phyloP scores from a whole-genome alignment of 2,113 vertebrate genomes.

The Anoplopoma fimbria region DNA sequence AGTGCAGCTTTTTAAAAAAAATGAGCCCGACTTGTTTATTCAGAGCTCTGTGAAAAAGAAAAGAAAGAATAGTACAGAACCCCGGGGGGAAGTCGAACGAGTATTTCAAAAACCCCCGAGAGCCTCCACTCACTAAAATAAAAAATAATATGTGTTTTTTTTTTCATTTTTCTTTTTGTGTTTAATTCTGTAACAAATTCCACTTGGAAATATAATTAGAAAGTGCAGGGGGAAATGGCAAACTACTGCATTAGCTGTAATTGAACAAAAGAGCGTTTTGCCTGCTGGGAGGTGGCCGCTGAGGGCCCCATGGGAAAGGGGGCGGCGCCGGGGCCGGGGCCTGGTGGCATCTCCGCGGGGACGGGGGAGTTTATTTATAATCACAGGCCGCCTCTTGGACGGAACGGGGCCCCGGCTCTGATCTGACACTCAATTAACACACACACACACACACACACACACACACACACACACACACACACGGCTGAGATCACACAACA shows the following conservation, averaged over 20 bases:
- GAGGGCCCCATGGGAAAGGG: constrained; percentile 92
- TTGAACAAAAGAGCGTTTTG: constrained; percentile 98
- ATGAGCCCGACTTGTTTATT: constrained; percentile 92
- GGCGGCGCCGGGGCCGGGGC: constrained; percentile 90
- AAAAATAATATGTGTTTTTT: neutral
- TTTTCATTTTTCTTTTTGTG: constrained; percentile 86
- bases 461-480: constrained; percentile 82
- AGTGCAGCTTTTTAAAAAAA: constrained; percentile 87
- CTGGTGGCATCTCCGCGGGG: constrained; percentile 95
- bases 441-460: constrained; percentile 88
- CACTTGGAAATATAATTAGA: constrained; percentile 99
- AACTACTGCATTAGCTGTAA: constrained; percentile 99
- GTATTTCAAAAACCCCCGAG: constrained; percentile 83
- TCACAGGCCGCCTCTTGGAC: constrained; percentile 83
- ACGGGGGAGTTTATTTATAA: constrained; percentile 95
- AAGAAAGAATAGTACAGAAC: constrained; percentile 89
- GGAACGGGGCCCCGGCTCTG: constrained; percentile 88
- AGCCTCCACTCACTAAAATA: constrained; percentile 88
- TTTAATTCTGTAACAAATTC: constrained; percentile 93
- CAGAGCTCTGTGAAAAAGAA: constrained; percentile 87
- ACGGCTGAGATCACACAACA: constrained; percentile 88
- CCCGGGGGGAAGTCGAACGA: constrained; percentile 91
- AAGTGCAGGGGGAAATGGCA: constrained; percentile 88
- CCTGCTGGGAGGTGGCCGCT: constrained; percentile 93
- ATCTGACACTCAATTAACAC: constrained; percentile 98